phyloP scores from a whole-genome alignment of 1,140 invertebrate genomes.

The Papilio helenus region DNA sequence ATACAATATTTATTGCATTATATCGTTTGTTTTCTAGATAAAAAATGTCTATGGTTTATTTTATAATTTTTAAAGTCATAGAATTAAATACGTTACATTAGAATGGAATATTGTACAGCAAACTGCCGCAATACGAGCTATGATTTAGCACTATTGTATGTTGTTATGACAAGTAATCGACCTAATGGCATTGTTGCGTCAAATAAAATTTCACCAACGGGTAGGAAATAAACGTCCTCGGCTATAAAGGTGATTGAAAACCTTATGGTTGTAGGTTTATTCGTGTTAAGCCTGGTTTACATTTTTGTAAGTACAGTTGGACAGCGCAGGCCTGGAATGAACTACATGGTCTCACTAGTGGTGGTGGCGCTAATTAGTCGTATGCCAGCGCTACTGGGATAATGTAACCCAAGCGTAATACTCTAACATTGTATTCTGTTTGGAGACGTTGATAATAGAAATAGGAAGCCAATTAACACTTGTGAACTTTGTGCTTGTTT shows the following conservation, averaged over 20 bases:
- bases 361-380: no score
- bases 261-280: no score
- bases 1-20: neutral
- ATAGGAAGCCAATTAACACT: neutral
- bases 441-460: neutral
- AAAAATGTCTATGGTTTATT: neutral
- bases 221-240: neutral
- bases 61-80: neutral
- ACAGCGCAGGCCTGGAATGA: no score
- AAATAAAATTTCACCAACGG: neutral
- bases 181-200: no score
- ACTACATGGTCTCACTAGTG: no score
- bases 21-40: neutral
- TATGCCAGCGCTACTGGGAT: neutral
- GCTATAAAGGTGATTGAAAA: neutral
- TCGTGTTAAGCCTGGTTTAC: no score
- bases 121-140: neutral
- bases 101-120: neutral
- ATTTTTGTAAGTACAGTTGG: no score
- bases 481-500: neutral
- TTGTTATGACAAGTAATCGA: neutral
- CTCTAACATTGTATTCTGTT: neutral
- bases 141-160: neutral
- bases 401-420: neutral
- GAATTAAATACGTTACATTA: neutral